phyloP scores from a whole-genome alignment of 2,113 vertebrate species.

The Rhegmatorhina hoffmannsi region DNA sequence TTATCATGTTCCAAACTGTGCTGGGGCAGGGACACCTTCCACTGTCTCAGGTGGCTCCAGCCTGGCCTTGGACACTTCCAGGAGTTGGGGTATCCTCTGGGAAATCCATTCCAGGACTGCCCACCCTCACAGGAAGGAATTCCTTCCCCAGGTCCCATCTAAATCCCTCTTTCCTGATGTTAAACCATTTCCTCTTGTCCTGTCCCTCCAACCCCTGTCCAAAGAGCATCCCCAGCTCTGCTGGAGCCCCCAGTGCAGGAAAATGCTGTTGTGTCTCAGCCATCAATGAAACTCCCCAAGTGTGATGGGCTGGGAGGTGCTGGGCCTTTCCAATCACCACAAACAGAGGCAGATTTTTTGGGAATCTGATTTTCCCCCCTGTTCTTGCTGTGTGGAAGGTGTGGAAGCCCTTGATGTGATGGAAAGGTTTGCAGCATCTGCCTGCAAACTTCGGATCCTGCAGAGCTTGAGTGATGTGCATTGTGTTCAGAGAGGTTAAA shows the following conservation, averaged over 20 bases:
- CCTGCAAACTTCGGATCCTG: background rate
- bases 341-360: background rate
- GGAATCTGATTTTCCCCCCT: background rate
- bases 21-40: too few species aligned
- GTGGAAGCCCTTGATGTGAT: background rate
- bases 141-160: too few species aligned
- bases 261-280: background rate
- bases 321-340: background rate
- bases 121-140: too few species aligned
- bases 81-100: too few species aligned
- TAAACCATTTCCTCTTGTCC: background rate
- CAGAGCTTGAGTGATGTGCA: background rate
- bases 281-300: background rate
- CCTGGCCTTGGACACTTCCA: too few species aligned
- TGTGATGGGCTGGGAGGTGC: background rate
- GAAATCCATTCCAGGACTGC: too few species aligned
- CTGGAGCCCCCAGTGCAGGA: background rate
- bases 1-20: too few species aligned
- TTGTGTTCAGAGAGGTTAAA: background rate
- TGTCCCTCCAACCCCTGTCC: background rate
- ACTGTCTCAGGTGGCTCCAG: too few species aligned
- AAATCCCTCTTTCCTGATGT: too few species aligned
- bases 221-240: background rate
- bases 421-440: background rate
- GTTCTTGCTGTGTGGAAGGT: background rate